A percentile compares a stretch with the other conserved stretches of the same genome.
phyloP scores from a whole-genome alignment of 37 sponge, comb jelly and placozoan genomes.

The Halisarca cf. caerulea region DNA sequence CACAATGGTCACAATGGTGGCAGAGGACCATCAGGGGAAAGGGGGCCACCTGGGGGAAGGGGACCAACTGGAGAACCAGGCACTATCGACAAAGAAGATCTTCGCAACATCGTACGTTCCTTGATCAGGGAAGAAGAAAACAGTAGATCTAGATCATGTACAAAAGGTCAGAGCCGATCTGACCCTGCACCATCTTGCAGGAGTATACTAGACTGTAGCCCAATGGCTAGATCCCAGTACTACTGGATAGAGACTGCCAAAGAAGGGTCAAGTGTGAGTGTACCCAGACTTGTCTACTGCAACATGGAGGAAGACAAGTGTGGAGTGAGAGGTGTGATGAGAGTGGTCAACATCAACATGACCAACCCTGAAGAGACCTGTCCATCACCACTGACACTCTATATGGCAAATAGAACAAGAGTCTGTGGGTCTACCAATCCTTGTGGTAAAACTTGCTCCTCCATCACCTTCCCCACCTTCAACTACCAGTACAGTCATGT shows the following conservation, averaged over 20 bases:
- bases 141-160: neutral
- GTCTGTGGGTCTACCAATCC: no score
- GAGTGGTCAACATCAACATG: slow-evolving; percentile 16
- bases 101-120: neutral
- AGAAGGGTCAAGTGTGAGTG: neutral
- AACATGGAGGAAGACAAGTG: slow-evolving; percentile 20
- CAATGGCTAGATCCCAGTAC: neutral
- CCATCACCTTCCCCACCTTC: no score
- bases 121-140: neutral
- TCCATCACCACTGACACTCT: slow-evolving; percentile 4
- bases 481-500: no score
- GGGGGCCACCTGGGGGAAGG: no score
- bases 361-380: neutral
- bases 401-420: no score
- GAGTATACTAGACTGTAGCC: neutral
- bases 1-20: neutral
- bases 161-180: neutral
- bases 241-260: neutral
- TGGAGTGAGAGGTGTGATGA: slow-evolving; percentile 21
- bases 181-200: neutral
- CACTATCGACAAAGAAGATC: neutral
- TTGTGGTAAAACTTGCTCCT: no score
- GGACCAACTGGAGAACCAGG: neutral
- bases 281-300: neutral
- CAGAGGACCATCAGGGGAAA: no score